Conservation (phyloP, 2,888 invertebrate species). For the Liopterus haemorrhoidalis region DNA sequence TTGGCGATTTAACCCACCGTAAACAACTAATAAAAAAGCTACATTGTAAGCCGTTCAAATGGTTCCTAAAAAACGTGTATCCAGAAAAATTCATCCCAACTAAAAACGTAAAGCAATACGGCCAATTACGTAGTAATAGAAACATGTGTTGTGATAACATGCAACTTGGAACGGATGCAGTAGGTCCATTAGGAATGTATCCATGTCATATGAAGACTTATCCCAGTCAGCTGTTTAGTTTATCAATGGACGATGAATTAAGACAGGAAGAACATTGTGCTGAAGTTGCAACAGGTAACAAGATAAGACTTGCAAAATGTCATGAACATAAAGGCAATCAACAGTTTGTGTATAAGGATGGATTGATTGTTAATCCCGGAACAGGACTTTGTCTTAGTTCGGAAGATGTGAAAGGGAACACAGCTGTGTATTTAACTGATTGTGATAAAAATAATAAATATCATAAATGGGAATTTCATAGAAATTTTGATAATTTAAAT, state of each 20-base stretch:
- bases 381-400: conserved; percentile 42
- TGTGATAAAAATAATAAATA: no score
- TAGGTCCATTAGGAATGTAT: conserved; percentile 68
- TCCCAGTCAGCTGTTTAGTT: conserved; percentile 69
- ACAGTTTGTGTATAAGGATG: conserved; percentile 41
- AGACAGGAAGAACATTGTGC: conserved; percentile 76
- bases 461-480: no score
- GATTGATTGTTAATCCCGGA: conserved; percentile 42
- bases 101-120: conserved; percentile 71
- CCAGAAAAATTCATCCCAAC: conserved; percentile 87
- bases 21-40: conserved; percentile 69
- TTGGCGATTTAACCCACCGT: conserved; percentile 78
- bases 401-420: conserved; percentile 41
- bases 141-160: conserved; percentile 75
- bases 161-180: conserved; percentile 62
- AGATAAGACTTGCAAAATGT: conserved; percentile 48
- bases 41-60: conserved; percentile 83
- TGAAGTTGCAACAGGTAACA: conserved; percentile 49
- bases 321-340: conserved; percentile 45
- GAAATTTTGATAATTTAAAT: no score
- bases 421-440: no score
- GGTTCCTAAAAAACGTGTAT: conserved; percentile 86
- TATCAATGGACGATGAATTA: conserved; percentile 64
- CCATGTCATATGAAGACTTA: conserved; percentile 62
- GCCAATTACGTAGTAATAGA: conserved; percentile 53